Evolutionary conservation across 2,888 invertebrate genomes (phyloP).

Genomic region (Germaria angustata): DNA sequence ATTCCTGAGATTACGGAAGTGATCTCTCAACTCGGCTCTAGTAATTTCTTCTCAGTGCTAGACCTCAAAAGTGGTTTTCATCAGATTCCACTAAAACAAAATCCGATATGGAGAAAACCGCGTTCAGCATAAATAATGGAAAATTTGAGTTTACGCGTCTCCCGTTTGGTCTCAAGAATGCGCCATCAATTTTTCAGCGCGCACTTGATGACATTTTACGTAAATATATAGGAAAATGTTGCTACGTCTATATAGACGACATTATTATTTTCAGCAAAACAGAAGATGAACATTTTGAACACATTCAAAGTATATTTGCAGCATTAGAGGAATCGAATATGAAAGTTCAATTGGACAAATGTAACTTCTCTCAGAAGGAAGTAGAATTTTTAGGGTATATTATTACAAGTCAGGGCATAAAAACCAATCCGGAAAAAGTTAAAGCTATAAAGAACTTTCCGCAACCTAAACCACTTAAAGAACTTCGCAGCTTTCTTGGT

Average conservation of each 20-base stretch:
- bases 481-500: conserved; percentile 31
- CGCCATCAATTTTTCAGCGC: conserved; percentile 40
- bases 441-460: conserved; percentile 27
- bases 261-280: conserved; percentile 51
- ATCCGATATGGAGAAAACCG: conserved; percentile 31
- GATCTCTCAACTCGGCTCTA: conserved; percentile 19
- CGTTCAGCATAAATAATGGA: conserved; percentile 27
- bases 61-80: conserved; percentile 39
- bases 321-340: conserved; percentile 14
- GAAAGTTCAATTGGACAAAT: conserved; percentile 45
- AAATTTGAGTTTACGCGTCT: conserved; percentile 32
- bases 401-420: conserved; percentile 43
- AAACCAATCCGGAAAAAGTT: conserved; percentile 44
- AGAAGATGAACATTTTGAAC: conserved; percentile 38
- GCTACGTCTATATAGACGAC: conserved; percentile 28
- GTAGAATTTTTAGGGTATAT: conserved; percentile 42
- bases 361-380: background rate
- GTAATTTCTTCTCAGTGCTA: conserved; percentile 34
- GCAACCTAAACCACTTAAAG: conserved; percentile 50
- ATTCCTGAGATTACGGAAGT: background rate
- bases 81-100: conserved; percentile 36
- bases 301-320: conserved; percentile 52
- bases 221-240: background rate
- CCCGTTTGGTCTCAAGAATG: conserved; percentile 34
- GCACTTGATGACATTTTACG: conserved; percentile 17